Percentiles rank a stretch among this genome's conserved stretches.
phyloP scores from a whole-genome alignment of 2,113 vertebrate species.

The Corvus hawaiiensis region DNA sequence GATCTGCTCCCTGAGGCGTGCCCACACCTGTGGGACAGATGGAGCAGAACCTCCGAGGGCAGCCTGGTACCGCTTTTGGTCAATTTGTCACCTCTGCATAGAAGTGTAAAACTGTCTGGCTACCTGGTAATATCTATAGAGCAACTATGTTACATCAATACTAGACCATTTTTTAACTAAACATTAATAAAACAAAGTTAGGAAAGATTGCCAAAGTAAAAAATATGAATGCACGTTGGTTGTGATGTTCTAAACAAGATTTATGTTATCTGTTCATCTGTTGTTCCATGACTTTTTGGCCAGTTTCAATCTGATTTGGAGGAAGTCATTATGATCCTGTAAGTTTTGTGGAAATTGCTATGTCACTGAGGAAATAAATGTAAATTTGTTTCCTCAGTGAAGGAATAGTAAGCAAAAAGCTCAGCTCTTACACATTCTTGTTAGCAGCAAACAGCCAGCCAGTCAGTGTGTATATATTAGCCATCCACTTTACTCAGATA shows the following conservation, averaged over 20 bases:
- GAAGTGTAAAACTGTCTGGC: not conserved
- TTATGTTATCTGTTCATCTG: not conserved
- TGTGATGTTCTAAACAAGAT: not conserved
- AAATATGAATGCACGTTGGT: not conserved
- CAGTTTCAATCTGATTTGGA: not conserved
- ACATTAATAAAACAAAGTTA: not conserved
- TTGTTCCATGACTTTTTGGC: not conserved
- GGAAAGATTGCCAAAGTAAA: not conserved
- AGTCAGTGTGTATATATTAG: not conserved
- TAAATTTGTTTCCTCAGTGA: not conserved
- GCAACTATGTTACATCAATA: rapidly evolving
- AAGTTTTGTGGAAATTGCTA: not conserved
- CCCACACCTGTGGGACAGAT: not conserved
- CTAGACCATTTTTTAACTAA: not conserved
- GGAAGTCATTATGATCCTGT: not conserved
- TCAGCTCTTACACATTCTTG: not conserved
- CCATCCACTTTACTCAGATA: not conserved
- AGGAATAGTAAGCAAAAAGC: not conserved
- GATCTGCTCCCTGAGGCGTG: not conserved
- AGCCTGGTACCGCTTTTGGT: not conserved
- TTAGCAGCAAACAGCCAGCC: not conserved
- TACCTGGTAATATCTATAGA: not conserved
- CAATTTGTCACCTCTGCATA: not conserved
- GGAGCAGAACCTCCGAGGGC: not conserved
- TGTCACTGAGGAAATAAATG: not conserved